Percentiles rank a stretch among this genome's conserved stretches.
Evolutionary conservation across 2,888 invertebrate genomes (phyloP).

Genomic region (Drosophila rubida): DNA sequence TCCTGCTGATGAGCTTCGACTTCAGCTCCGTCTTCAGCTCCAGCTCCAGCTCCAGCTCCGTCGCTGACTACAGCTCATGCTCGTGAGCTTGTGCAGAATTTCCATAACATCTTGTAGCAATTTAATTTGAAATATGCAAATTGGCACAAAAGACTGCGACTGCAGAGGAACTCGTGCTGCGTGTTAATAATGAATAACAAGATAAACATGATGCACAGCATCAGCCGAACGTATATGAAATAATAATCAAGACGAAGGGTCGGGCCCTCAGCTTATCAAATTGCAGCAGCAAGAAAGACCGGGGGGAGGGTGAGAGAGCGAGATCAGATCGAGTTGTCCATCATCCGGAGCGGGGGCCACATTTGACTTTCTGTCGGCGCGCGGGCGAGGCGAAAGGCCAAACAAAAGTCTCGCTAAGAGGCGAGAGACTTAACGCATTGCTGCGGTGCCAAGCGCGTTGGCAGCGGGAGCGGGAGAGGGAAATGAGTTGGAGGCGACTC

Average conservation of each 20-base stretch:
- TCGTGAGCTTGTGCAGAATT: slow-evolving; percentile 18
- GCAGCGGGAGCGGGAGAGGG: background rate
- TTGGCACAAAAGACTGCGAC: slow-evolving; percentile 30
- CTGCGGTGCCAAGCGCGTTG: background rate
- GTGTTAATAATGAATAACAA: slow-evolving; percentile 49
- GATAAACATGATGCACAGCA: slow-evolving; percentile 42
- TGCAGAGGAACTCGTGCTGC: slow-evolving; percentile 23
- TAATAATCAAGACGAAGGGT: slow-evolving; percentile 11
- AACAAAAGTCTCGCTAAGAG: slow-evolving; percentile 17
- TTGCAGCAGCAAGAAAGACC: background rate
- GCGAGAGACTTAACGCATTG: slow-evolving; percentile 26
- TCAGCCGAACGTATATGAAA: background rate
- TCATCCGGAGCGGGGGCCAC: background rate
- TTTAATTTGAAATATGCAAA: slow-evolving; percentile 62
- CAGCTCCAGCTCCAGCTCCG: background rate
- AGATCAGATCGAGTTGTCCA: slow-evolving; percentile 31
- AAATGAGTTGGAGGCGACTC: slow-evolving; percentile 19
- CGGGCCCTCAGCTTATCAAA: too few species aligned
- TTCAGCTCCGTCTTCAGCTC: background rate
- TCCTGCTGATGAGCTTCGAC: background rate
- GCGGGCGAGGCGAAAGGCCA: slow-evolving; percentile 18
- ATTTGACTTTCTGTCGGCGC: background rate
- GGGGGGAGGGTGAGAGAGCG: too few species aligned
- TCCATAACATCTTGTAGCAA: slow-evolving; percentile 44
- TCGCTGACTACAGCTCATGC: background rate